A percentile compares a stretch with the other conserved stretches of the same genome.
Conservation (phyloP, 2,888 invertebrate species). For the Idaea aversata region DNA sequence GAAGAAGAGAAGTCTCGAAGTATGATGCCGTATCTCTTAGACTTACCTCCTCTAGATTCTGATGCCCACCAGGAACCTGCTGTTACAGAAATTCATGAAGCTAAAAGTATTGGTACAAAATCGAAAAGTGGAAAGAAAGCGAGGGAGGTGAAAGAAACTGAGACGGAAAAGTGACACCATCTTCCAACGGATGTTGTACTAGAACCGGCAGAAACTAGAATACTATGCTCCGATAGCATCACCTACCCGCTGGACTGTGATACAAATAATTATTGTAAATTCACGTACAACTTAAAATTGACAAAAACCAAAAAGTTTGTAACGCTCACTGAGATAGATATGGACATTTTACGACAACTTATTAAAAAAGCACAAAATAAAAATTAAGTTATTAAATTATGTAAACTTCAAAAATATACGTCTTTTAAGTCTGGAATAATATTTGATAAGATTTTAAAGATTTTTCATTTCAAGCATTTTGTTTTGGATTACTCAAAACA, state of each 20-base stretch:
- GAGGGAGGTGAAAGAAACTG: conserved; percentile 47
- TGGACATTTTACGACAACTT: conserved; percentile 46
- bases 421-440: no score
- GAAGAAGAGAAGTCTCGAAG: conserved; percentile 68
- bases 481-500: no score
- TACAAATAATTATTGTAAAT: conserved; percentile 40
- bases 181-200: conserved; percentile 26
- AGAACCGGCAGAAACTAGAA: conserved; percentile 35
- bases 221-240: conserved; percentile 32
- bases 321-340: conserved; percentile 46
- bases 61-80: conserved; percentile 27
- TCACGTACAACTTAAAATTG: conserved; percentile 49
- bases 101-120: conserved; percentile 27
- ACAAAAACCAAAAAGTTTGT: conserved; percentile 41
- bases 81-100: conserved; percentile 31
- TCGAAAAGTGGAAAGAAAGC: conserved; percentile 32
- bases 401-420: no score
- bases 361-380: conserved; percentile 22
- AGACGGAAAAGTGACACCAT: conserved; percentile 65
- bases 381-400: no score
- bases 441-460: no score
- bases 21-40: conserved; percentile 72
- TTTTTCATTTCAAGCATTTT: no score
- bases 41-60: conserved; percentile 60
- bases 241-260: conserved; percentile 50